A percentile compares a stretch with the other conserved stretches of the same genome.
Conservation (phyloP, 2,797 vertebrate species). For the Cichlasoma orientale region DNA sequence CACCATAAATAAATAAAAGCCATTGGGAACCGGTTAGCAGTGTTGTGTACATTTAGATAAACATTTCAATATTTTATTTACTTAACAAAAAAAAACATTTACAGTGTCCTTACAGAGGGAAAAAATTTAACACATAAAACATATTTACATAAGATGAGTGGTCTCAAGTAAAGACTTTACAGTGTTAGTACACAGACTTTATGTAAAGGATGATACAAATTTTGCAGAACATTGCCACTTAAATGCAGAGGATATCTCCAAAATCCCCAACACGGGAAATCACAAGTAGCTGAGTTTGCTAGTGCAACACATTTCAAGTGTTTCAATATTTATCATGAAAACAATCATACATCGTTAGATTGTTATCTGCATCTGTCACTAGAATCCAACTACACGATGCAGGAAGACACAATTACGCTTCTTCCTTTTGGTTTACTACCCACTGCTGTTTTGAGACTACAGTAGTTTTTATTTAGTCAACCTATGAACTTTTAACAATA, state of each 20-base stretch:
- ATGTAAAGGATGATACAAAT: not conserved
- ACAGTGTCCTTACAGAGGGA: slow-evolving; percentile 44
- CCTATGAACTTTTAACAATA: not conserved
- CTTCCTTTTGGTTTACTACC: not conserved
- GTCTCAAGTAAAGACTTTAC: slow-evolving; percentile 18
- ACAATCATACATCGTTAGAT: slow-evolving; percentile 12
- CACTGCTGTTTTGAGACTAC: not conserved
- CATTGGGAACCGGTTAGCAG: not conserved
- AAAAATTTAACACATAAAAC: slow-evolving; percentile 9
- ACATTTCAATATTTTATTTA: slow-evolving; percentile 63
- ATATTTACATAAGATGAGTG: slow-evolving; percentile 48
- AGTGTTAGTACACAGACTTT: slow-evolving; percentile 6
- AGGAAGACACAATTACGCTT: not conserved
- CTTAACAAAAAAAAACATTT: slow-evolving; percentile 49
- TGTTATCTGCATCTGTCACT: slow-evolving; percentile 20
- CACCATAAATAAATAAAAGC: not conserved
- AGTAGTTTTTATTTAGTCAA: not conserved
- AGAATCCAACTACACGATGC: not conserved
- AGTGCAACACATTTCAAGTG: slow-evolving; percentile 9
- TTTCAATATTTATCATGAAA: slow-evolving; percentile 11
- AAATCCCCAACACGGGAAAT: slow-evolving; percentile 16
- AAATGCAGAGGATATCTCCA: slow-evolving; percentile 4
- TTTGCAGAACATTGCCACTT: slow-evolving; percentile 3
- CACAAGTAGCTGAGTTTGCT: slow-evolving; percentile 23
- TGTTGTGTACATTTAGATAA: slow-evolving; percentile 1